Percentiles rank a stretch among this genome's conserved stretches.
Conservation (phyloP, 1,140 invertebrate genomes). For the Drosophila cardini region DNA sequence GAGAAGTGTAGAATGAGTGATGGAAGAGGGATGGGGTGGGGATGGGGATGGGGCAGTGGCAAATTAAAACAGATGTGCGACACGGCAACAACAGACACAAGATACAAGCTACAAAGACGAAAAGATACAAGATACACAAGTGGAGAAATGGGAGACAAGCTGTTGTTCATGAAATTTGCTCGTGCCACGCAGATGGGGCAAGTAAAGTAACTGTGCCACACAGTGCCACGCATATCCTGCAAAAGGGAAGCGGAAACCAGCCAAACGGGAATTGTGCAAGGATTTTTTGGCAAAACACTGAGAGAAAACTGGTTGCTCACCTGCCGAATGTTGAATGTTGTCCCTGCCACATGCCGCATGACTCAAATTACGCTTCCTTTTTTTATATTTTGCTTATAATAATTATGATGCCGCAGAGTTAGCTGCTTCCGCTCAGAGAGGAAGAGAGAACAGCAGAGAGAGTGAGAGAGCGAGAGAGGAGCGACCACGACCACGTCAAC, state of each 20-base stretch:
- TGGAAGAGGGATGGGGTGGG: not conserved
- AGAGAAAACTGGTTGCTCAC: conserved; percentile 49
- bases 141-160: conserved; percentile 38
- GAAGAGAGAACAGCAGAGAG: not conserved
- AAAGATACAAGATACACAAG: conserved; percentile 17
- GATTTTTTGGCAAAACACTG: conserved; percentile 34
- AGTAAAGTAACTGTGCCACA: conserved; percentile 50
- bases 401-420: conserved; percentile 54
- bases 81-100: conserved; percentile 49
- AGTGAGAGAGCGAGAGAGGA: conserved; percentile 1
- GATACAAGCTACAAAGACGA: conserved; percentile 8
- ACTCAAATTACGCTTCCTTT: conserved; percentile 72
- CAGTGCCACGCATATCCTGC: conserved; percentile 45
- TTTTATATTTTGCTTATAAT: conserved; percentile 50
- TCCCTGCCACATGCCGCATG: conserved; percentile 71
- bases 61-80: conserved; percentile 76
- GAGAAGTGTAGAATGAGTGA: conserved; percentile 3
- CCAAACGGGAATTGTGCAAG: conserved; percentile 55
- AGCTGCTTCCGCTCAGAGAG: conserved; percentile 56
- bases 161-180: conserved; percentile 34
- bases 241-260: conserved; percentile 32
- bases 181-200: conserved; percentile 44
- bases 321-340: conserved; percentile 37
- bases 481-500: conserved; percentile 35
- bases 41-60: not conserved